Percentiles rank a stretch among this genome's conserved stretches.
These are phyloP conservation scores for Phyllotis vaccarum DNA, from an alignment of 2,797 vertebrate genomes.

Conservation along the genomic window DNA sequence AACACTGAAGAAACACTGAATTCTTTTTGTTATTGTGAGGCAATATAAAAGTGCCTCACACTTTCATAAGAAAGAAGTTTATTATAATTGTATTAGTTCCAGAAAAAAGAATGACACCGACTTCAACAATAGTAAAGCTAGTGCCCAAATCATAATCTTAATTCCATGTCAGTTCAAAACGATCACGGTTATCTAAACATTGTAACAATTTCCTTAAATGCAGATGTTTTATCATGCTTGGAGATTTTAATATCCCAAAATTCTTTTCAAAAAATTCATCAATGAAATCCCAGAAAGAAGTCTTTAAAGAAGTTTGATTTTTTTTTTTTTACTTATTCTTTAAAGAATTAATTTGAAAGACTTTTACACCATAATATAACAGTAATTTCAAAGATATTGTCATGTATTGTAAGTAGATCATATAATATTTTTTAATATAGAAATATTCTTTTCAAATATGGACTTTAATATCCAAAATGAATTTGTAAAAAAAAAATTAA, in stretches of 20 bases:
- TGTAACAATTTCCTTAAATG: slow-evolving; percentile 8
- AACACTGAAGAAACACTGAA: not conserved
- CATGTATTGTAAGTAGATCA: not conserved
- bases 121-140: not conserved
- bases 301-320: not conserved
- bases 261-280: not conserved
- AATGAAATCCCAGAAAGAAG: not conserved
- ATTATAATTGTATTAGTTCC: not conserved
- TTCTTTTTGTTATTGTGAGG: not conserved
- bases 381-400: not conserved
- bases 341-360: not conserved
- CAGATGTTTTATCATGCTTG: slow-evolving; percentile 6
- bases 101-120: not conserved
- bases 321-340: not conserved
- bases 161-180: not conserved
- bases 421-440: not conserved
- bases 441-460: not conserved
- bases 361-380: not conserved
- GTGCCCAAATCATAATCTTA: not conserved
- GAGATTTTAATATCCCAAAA: slow-evolving; percentile 37
- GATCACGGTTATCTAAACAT: not conserved
- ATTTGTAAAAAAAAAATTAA: not conserved
- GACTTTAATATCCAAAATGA: not conserved
- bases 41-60: not conserved
- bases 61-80: not conserved